phyloP scores from a whole-genome alignment of 64 coral and sea anemone genomes.

The Stichodactyla helianthus region DNA sequence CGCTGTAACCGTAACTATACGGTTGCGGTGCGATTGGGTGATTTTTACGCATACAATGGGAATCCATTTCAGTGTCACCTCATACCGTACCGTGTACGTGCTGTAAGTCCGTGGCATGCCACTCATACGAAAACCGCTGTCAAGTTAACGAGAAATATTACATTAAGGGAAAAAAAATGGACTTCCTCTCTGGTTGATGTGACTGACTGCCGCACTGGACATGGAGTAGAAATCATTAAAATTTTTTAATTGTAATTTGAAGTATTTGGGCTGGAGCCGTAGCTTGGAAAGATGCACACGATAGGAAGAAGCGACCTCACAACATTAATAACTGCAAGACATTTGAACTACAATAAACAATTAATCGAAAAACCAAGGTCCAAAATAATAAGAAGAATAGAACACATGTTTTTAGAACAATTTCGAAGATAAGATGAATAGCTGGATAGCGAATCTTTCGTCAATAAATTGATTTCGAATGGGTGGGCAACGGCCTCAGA shows the following conservation, averaged over 20 bases:
- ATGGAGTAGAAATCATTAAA: no score
- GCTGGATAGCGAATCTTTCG: background rate
- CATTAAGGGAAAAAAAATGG: no score
- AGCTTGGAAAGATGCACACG: background rate
- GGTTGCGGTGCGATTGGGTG: no score
- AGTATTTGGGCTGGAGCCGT: background rate
- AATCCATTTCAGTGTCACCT: no score
- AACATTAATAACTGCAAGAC: background rate
- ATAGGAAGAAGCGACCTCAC: background rate
- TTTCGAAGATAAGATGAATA: background rate
- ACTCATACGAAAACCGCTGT: no score
- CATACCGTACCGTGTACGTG: no score
- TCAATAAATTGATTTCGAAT: background rate
- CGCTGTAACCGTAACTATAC: no score
- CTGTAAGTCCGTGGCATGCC: no score
- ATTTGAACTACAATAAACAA: conserved; percentile 3
- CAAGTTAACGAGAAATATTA: no score
- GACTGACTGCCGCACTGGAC: no score
- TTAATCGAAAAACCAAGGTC: background rate
- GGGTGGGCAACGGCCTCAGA: background rate
- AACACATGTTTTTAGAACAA: background rate
- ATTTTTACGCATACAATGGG: no score
- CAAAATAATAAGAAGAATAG: background rate
- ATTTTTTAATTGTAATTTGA: background rate
- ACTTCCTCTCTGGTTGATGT: no score